Evolutionary conservation across 1,140 invertebrate genomes (phyloP).

Genomic region (Apis dorsata): DNA sequence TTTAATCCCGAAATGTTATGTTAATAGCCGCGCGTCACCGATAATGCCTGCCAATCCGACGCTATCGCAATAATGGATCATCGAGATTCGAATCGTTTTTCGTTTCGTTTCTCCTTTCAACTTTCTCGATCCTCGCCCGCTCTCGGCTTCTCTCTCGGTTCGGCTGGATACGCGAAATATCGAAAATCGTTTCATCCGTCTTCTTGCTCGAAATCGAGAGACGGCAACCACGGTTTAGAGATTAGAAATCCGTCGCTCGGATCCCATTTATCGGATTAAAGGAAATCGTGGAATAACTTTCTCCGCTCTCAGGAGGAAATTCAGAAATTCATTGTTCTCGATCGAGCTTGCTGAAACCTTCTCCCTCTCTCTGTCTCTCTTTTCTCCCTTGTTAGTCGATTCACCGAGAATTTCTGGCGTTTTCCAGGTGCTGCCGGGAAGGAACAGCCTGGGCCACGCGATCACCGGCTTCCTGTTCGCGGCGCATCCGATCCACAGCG

Average conservation of each 20-base stretch:
- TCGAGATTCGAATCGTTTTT: constrained; percentile 11
- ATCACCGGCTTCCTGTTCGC: constrained; percentile 94
- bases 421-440: constrained; percentile 81
- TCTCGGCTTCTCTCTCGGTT: neutral
- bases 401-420: neutral
- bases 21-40: constrained; percentile 23
- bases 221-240: no score
- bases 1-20: constrained; percentile 47
- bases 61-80: constrained; percentile 42
- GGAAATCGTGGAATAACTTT: neutral
- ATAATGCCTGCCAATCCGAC: constrained; percentile 9
- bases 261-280: neutral
- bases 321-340: constrained; percentile 4
- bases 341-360: neutral
- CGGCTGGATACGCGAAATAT: neutral
- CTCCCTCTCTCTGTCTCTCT: neutral
- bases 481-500: constrained; percentile 97
- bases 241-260: no score
- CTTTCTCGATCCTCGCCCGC: constrained; percentile 16
- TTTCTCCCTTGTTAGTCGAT: neutral
- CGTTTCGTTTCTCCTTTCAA: constrained; percentile 23
- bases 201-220: no score
- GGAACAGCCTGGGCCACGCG: constrained; percentile 84
- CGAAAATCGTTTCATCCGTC: no score
- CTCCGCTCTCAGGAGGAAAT: neutral